Evolutionary conservation across 2,797 vertebrate genomes (phyloP).

Genomic region (Brachyalestes nurse): DNA sequence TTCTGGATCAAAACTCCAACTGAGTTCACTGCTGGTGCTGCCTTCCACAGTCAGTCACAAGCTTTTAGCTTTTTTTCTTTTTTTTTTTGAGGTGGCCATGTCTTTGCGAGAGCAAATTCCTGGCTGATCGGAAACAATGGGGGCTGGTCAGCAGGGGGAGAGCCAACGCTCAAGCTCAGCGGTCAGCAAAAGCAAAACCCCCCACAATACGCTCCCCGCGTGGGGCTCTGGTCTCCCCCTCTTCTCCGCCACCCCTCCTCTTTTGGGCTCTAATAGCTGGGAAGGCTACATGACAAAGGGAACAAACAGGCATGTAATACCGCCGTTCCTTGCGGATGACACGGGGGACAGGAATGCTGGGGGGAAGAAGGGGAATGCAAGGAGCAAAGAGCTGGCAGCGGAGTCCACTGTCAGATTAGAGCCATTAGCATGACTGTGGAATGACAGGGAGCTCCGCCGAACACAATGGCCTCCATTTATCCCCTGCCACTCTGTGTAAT

Average conservation of each 20-base stretch:
- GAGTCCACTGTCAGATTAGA: conserved; percentile 79
- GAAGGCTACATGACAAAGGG: conserved; percentile 74
- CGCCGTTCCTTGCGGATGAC: conserved; percentile 77
- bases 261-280: conserved; percentile 66
- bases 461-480: conserved; percentile 81
- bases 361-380: conserved; percentile 44
- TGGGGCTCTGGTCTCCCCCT: conserved; percentile 44
- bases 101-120: conserved; percentile 46
- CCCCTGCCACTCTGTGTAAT: conserved; percentile 65
- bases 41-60: conserved; percentile 10
- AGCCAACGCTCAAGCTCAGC: conserved; percentile 34
- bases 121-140: conserved; percentile 51
- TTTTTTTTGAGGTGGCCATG: conserved; percentile 19
- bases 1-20: conserved; percentile 24
- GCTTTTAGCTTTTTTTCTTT: background rate
- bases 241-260: conserved; percentile 23
- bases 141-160: conserved; percentile 42
- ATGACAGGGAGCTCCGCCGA: conserved; percentile 72
- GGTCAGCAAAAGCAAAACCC: conserved; percentile 43
- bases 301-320: conserved; percentile 85
- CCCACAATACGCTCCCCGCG: conserved; percentile 28
- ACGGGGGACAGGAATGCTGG: conserved; percentile 75
- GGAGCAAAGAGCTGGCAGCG: conserved; percentile 47
- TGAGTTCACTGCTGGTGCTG: background rate
- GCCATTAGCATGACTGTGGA: conserved; percentile 83